Evolutionary conservation across 2,113 vertebrate species (phyloP), one percentile per base, ranked within the genome.

Genomic region (Ammodytes marinus): DNA sequence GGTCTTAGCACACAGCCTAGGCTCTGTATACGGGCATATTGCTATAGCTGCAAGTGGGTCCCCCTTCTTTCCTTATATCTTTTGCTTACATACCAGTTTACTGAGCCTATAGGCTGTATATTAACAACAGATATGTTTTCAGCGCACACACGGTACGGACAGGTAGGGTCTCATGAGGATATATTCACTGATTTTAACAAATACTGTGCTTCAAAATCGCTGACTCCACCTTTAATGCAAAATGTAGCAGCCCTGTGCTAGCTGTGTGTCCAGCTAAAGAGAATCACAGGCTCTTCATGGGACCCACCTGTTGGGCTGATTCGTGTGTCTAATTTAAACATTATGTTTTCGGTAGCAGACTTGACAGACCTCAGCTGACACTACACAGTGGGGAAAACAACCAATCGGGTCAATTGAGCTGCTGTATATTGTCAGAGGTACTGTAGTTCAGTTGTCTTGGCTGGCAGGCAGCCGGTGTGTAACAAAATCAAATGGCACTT

Each of bases 241-340:
- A 93, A 90, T 90, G 11, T 91, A 95, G 91, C 93, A 88, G 70
- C 42, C 6, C 43, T 27, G 27, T 60, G 65, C 46, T 46, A 15
- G 27, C 19, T 40, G 39, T 58, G 46, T 7, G 67, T 47, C 88
- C 91, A 91, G 92, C 93, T 92, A 94, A 95, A 94, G 93, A 95
- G 93, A 95, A 93, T 88, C 88, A 92, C 86, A 93, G 94, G 95
- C 93, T 94, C 94, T 88, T 89, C 82, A 87, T 83, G 79, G 92
- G 90, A 95, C 94, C 95, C 94, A 96, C 96, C 95, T 97, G 95
- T 95, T 95, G 94, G 87, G 89, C 87, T 13, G 92, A 95, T 95
- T 94, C 93, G 86, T 93, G 83, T 90, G 3, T 70, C 93, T 95
- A 94, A 95, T 90, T 87, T 91, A 93, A 92, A 92, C 88, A 87